Base-by-base conservation (phyloP, 1,140 invertebrate genomes). In the Lordiphosa mommai region DNA sequence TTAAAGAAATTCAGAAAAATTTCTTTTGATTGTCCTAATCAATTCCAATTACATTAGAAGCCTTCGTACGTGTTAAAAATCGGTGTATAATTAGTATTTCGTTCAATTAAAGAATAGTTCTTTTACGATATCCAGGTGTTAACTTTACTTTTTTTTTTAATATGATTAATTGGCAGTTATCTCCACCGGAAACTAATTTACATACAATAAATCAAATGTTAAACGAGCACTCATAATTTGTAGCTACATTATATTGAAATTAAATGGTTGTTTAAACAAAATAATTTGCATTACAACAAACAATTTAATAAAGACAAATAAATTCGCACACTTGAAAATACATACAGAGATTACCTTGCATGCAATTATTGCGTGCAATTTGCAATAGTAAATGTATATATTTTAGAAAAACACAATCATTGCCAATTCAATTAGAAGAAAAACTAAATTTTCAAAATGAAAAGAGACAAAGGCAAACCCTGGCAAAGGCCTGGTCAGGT, bases 361-460 rank as follows among this genome's bases (percentile, higher is more conserved):
- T 43, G 40, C 40, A 38, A 38, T 38, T 8, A 9, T 43, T 43
- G 17, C n/a, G 10, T 43, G 20, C 13, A 12, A 33, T 12, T 5
- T 33, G 17, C 16, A 10, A 9, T 43, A 6, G 20, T 2, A 16
- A 52, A 13, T 61, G 29, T 52, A 32, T 61, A 41, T 43, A 30
- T 36, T 51, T 51, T 23, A 4, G 4, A 23, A 23, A 23, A 23
- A 23, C 20, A 20, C 9, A 23, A 14, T n/a, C 7, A 23, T 10
- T 29, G 36, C 29, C 29, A 60, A 27, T 77, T 79, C 59, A 79
- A 77, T 72, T 69, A 72, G 60, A 71, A 59, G 34, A 33, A 43
- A 61, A 50, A 66, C 48, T 82, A 65, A 53, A 80, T 74, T 73
- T 80, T 80, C 65, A 74, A 53, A 41, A 57, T 59, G 61, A 65